These are phyloP conservation scores for Corythornis leucogaster DNA, from an alignment of 2,797 vertebrate genomes.

Conservation along the genomic window DNA sequence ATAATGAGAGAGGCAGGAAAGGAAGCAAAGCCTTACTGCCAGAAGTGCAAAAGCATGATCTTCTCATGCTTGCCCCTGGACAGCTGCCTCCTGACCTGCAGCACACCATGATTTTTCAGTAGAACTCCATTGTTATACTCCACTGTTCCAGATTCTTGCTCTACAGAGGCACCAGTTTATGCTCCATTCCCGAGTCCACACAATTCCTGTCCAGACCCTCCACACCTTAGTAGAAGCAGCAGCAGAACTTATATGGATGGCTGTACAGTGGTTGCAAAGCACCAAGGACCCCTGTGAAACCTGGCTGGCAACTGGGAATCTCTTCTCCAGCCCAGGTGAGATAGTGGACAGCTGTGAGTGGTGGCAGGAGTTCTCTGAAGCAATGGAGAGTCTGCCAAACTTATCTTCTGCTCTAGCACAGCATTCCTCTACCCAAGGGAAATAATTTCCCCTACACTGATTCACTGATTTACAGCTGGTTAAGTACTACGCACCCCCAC, in stretches of 20 bases:
- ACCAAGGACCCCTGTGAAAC: neutral
- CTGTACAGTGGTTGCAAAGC: neutral
- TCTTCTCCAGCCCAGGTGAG: neutral
- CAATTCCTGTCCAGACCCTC: neutral
- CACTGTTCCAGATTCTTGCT: too few relatives aligned
- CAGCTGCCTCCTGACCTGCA: neutral
- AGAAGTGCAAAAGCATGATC: neutral
- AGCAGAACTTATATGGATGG: rapidly evolving
- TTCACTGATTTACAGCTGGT: constrained; percentile 34
- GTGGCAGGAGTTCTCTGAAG: neutral
- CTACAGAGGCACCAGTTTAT: neutral
- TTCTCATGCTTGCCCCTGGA: neutral
- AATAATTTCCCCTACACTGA: neutral
- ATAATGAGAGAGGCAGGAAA: neutral
- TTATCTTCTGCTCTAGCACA: neutral
- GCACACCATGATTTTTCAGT: neutral
- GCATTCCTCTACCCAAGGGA: neutral
- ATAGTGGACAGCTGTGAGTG: neutral
- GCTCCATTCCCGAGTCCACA: neutral
- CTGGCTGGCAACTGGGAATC: neutral
- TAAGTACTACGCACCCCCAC: neutral
- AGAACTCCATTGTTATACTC: neutral
- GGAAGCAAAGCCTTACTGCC: neutral
- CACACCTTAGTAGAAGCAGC: neutral
- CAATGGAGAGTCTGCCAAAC: neutral